phyloP scores from a whole-genome alignment of 2,113 vertebrate genomes.

The Melanerpes aurifrons region DNA sequence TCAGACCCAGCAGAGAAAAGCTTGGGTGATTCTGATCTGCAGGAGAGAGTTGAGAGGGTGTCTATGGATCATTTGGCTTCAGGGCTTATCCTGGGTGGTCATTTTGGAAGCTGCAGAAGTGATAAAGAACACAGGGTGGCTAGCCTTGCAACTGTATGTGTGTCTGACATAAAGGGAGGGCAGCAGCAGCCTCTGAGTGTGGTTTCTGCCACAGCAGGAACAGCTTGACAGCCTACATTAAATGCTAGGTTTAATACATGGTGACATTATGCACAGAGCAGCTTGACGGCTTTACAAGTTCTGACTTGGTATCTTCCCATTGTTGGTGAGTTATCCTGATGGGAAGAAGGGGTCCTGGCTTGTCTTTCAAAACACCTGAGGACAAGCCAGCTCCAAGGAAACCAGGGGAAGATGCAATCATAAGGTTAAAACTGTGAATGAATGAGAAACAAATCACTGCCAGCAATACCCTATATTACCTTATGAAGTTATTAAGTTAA shows the following conservation, averaged over 20 bases:
- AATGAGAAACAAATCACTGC: background rate
- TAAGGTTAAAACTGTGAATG: background rate
- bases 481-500: background rate
- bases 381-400: background rate
- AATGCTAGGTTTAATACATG: background rate
- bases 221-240: background rate
- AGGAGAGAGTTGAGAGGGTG: background rate
- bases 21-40: background rate
- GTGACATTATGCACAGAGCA: background rate
- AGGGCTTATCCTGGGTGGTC: background rate
- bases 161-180: background rate
- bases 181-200: background rate
- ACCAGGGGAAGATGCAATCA: background rate
- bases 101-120: background rate
- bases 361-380: background rate
- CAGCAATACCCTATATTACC: constrained; percentile 2
- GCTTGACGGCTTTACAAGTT: background rate
- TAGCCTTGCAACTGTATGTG: background rate
- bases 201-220: background rate
- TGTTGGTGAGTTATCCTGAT: background rate
- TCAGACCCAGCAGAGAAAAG: background rate
- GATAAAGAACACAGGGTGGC: background rate
- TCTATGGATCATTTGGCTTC: background rate
- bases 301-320: background rate
- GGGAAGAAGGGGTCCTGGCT: background rate